Conservation (phyloP, 2,113 vertebrate species). For the Cryptoleucopteryx plumbea region DNA sequence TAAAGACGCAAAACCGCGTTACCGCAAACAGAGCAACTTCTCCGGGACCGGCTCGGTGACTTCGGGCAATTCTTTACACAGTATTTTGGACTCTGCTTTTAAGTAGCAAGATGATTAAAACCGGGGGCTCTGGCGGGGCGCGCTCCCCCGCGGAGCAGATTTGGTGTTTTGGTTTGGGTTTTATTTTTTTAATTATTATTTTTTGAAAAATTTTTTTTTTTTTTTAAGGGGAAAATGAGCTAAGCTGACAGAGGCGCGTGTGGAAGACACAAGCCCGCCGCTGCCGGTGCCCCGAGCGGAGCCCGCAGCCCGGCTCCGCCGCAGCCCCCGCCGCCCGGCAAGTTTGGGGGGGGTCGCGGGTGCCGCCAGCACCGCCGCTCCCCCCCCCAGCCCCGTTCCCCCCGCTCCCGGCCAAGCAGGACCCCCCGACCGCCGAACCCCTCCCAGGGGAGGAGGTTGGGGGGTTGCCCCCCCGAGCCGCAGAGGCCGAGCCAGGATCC, state of each 20-base stretch:
- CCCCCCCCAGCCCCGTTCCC: too few species aligned
- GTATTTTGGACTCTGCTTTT: not conserved
- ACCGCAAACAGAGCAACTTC: not conserved
- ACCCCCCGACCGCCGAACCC: too few species aligned
- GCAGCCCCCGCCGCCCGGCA: not conserved
- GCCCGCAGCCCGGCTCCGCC: not conserved
- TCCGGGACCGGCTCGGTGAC: not conserved
- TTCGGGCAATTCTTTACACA: not conserved
- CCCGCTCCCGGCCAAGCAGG: too few species aligned
- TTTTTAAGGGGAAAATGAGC: not conserved
- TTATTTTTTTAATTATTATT: not conserved
- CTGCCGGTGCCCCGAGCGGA: not conserved
- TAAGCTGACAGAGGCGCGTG: not conserved
- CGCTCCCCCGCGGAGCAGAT: not conserved
- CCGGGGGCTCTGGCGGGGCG: not conserved
- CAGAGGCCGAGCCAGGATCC: too few species aligned
- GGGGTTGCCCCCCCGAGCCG: too few species aligned
- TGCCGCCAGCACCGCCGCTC: too few species aligned
- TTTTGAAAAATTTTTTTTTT: not conserved
- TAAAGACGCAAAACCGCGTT: not conserved
- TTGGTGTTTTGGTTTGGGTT: not conserved
- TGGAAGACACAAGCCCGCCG: not conserved
- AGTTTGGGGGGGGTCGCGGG: not conserved
- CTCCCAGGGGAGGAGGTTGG: too few species aligned
- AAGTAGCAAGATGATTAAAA: not conserved